Percentiles rank a stretch among this genome's conserved stretches.
phyloP scores from a whole-genome alignment of 2,888 invertebrate species.

The Sesia apiformis region DNA sequence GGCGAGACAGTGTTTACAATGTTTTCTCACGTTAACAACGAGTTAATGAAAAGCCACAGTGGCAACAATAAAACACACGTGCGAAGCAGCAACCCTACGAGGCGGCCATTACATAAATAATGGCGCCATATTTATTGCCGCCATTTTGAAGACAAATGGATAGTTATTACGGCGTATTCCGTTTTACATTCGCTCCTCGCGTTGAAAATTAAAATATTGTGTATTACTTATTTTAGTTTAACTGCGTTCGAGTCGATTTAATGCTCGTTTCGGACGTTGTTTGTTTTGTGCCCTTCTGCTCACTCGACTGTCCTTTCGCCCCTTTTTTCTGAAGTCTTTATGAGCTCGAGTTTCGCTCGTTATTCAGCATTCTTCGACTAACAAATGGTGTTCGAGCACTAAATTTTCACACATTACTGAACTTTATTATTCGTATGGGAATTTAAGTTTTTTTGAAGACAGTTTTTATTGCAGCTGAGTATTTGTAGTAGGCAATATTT shows the following conservation, averaged over 20 bases:
- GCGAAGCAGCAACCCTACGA: slow-evolving; percentile 61
- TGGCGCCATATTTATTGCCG: slow-evolving; percentile 71
- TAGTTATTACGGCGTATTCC: slow-evolving; percentile 70
- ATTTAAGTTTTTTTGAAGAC: neutral
- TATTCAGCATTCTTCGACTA: slow-evolving; percentile 26
- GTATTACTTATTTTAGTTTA: slow-evolving; percentile 64
- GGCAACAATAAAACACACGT: slow-evolving; percentile 65
- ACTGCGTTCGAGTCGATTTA: slow-evolving; percentile 64
- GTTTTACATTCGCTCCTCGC: slow-evolving; percentile 66
- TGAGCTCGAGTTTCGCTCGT: slow-evolving; percentile 24
- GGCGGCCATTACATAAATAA: slow-evolving; percentile 73
- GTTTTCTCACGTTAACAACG: slow-evolving; percentile 32
- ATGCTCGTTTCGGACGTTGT: slow-evolving; percentile 28
- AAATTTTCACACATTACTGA: slow-evolving; percentile 45
- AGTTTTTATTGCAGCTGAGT: neutral
- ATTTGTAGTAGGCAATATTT: no score
- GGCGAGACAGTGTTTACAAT: slow-evolving; percentile 15
- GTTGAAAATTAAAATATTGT: slow-evolving; percentile 72
- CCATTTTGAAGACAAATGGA: slow-evolving; percentile 75
- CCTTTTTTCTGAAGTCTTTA: slow-evolving; percentile 16
- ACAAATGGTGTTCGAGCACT: slow-evolving; percentile 28
- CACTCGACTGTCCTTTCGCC: slow-evolving; percentile 2
- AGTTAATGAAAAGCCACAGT: slow-evolving; percentile 66
- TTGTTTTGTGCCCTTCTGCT: slow-evolving; percentile 30
- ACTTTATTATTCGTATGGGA: slow-evolving; percentile 3